These are phyloP conservation scores for Pelochelys cantorii DNA, from an alignment of 2,797 vertebrate genomes.

Conservation along the genomic window DNA sequence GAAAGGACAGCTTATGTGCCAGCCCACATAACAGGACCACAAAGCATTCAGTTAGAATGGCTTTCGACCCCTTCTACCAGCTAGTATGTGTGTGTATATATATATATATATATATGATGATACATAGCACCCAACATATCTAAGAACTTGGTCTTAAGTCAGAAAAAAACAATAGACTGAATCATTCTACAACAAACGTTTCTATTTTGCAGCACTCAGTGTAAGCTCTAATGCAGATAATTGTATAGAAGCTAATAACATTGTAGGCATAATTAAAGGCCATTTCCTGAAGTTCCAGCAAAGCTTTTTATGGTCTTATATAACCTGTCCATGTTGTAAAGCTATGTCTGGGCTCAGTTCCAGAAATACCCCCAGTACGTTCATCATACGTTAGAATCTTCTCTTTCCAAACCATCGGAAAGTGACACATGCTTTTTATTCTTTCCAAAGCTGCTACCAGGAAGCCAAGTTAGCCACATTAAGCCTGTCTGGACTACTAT, in stretches of 20 bases:
- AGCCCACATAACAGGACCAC: not conserved
- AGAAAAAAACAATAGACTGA: fast-evolving
- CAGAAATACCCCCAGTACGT: not conserved
- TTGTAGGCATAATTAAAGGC: not conserved
- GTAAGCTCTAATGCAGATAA: not conserved
- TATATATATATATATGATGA: not conserved
- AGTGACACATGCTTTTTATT: not conserved
- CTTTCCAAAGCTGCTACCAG: not conserved
- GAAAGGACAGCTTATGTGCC: not conserved
- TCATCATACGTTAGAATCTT: not conserved
- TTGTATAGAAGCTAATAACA: not conserved
- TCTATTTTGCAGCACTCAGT: not conserved
- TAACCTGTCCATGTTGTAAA: not conserved
- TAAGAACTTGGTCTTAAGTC: not conserved
- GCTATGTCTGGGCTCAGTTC: not conserved
- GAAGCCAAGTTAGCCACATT: not conserved
- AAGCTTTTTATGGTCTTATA: not conserved
- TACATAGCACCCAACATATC: not conserved
- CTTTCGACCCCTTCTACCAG: not conserved
- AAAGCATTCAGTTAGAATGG: not conserved
- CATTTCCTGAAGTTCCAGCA: not conserved
- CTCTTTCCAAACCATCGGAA: not conserved
- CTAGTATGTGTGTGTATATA: no score
- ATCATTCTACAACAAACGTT: not conserved
- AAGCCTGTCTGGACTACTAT: not conserved